Percentiles rank a stretch among this genome's conserved stretches.
Evolutionary conservation across 2,113 vertebrate genomes (phyloP).

Genomic region (Columba livia): DNA sequence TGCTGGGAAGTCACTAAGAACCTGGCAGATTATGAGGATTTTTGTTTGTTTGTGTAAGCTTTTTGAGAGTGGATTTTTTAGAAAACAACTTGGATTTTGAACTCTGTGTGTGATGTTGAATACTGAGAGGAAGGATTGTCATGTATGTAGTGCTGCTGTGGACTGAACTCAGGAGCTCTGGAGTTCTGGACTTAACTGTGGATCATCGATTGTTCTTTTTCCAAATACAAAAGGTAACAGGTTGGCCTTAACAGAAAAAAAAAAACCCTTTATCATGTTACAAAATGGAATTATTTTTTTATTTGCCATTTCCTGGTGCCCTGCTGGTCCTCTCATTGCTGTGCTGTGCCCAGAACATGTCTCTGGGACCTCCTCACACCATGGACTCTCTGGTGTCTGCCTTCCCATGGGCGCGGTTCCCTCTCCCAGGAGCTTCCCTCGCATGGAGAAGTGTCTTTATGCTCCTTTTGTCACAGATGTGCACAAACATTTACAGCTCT

Average conservation of each 20-base stretch:
- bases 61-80: background rate
- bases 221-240: background rate
- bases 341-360: background rate
- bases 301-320: background rate
- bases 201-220: background rate
- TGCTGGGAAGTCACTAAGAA: background rate
- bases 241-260: constrained; percentile 1
- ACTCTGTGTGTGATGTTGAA: background rate
- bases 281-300: background rate
- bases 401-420: background rate
- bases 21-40: background rate
- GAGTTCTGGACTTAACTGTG: background rate
- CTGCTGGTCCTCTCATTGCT: background rate
- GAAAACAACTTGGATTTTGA: background rate
- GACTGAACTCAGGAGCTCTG: background rate
- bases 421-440: background rate
- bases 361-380: background rate
- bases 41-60: background rate
- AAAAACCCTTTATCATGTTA: background rate
- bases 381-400: background rate
- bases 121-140: background rate
- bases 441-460: fast-evolving
- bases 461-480: fast-evolving
- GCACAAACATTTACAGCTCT: background rate
- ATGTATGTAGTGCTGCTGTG: background rate